These are phyloP conservation scores for Fulmarus glacialis DNA, from an alignment of 2,113 vertebrate species.

Conservation along the genomic window DNA sequence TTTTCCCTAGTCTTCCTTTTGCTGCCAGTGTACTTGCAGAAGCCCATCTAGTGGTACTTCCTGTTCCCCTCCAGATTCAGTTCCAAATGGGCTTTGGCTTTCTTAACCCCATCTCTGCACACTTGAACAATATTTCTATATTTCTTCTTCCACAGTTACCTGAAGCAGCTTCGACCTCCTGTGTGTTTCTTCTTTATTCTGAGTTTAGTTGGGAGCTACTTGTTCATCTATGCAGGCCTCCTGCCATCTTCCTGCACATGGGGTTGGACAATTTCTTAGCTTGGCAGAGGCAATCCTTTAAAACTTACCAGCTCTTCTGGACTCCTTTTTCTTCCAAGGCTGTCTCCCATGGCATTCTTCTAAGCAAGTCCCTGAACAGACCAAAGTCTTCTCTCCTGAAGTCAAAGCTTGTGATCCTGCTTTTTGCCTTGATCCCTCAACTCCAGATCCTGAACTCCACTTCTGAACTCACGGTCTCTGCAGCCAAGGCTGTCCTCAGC, in stretches of 20 bases:
- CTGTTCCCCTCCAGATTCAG: neutral
- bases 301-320: neutral
- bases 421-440: neutral
- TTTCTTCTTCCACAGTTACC: neutral
- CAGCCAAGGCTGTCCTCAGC: neutral
- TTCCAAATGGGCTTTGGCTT: neutral
- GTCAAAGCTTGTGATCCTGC: neutral
- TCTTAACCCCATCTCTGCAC: neutral
- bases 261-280: neutral
- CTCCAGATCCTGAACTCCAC: neutral
- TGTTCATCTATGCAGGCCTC: neutral
- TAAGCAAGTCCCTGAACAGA: neutral
- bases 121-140: neutral
- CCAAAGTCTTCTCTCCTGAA: neutral
- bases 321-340: neutral
- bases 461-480: neutral
- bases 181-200: neutral
- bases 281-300: neutral
- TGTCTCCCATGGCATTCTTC: neutral
- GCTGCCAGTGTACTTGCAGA: neutral
- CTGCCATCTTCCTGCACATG: neutral
- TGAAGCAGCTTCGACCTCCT: neutral
- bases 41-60: neutral
- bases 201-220: neutral
- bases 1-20: neutral